These are phyloP conservation scores for Columba janthina DNA, from an alignment of 2,113 vertebrate genomes.

Conservation along the genomic window DNA sequence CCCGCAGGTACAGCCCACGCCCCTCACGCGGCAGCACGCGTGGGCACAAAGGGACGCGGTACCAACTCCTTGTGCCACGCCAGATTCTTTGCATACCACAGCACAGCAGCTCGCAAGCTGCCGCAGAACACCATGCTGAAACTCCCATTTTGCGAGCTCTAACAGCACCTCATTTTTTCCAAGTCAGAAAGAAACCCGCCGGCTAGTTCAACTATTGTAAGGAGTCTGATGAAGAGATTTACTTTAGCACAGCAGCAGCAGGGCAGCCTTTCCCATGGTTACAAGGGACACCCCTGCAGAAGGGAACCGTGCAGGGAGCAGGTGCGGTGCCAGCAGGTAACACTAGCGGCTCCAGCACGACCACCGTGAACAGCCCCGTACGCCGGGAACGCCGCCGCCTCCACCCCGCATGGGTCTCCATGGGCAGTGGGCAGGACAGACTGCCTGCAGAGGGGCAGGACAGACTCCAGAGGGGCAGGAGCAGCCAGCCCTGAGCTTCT, in stretches of 20 bases:
- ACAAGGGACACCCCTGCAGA: neutral
- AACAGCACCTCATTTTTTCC: neutral
- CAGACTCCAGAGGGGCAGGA: accelerated
- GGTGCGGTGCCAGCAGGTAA: neutral
- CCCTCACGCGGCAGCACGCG: accelerated
- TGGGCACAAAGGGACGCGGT: neutral
- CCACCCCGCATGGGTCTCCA: neutral
- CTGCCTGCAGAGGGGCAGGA: neutral
- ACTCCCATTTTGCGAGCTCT: neutral
- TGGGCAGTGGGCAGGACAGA: accelerated
- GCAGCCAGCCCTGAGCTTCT: neutral
- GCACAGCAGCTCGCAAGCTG: neutral
- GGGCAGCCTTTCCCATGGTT: accelerated
- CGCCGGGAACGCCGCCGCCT: accelerated
- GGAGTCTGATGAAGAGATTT: neutral
- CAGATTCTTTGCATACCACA: slow-evolving; percentile 47
- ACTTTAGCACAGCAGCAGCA: neutral
- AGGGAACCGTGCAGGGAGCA: neutral
- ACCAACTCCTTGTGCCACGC: neutral
- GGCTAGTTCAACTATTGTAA: neutral
- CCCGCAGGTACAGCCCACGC: neutral
- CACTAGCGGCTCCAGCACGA: neutral
- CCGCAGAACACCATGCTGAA: neutral
- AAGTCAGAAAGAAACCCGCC: neutral
- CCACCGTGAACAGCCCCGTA: accelerated